These are phyloP conservation scores for Microtus ochrogaster DNA, from an alignment of 2,113 vertebrate species.

Conservation along the genomic window DNA sequence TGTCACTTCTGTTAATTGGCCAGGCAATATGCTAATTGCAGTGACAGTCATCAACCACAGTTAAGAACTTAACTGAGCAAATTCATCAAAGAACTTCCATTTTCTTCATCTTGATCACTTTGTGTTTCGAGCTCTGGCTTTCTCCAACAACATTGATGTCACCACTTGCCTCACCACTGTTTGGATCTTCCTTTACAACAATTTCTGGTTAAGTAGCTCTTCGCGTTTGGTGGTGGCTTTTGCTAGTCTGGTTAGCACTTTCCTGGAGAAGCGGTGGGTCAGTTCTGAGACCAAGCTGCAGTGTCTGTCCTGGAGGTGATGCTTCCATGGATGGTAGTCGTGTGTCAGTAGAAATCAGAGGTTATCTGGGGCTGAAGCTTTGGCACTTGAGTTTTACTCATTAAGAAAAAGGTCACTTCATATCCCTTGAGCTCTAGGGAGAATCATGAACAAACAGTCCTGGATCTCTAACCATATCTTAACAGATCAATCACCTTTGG, in stretches of 20 bases:
- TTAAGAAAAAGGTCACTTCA: constrained; percentile 97
- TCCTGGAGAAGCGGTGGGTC: constrained; percentile 98
- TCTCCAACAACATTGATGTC: constrained; percentile 92
- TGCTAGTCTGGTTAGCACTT: constrained; percentile 95
- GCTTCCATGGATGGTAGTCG: constrained; percentile 96
- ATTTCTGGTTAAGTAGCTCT: constrained; percentile 96
- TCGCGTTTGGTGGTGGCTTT: constrained; percentile 95
- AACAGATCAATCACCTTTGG: constrained; percentile 99
- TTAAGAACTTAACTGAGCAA: constrained; percentile 86
- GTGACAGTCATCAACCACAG: not conserved
- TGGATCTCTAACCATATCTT: constrained; percentile 98
- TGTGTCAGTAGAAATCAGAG: constrained; percentile 95
- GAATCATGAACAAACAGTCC: constrained; percentile 97
- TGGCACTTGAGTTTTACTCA: constrained; percentile 98
- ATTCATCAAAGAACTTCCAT: constrained; percentile 94
- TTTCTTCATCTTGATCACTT: constrained; percentile 96
- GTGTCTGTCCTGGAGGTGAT: constrained; percentile 96
- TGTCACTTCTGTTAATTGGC: constrained; percentile 88
- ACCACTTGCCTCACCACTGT: constrained; percentile 92
- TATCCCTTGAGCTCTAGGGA: constrained; percentile 95
- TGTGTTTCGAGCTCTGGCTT: constrained; percentile 94
- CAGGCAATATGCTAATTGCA: not conserved
- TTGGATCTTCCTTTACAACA: constrained; percentile 94
- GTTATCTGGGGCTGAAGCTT: constrained; percentile 98
- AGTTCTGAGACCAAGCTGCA: constrained; percentile 98